phyloP scores from a whole-genome alignment of 2,888 invertebrate species.

The Notodonta ziczac region DNA sequence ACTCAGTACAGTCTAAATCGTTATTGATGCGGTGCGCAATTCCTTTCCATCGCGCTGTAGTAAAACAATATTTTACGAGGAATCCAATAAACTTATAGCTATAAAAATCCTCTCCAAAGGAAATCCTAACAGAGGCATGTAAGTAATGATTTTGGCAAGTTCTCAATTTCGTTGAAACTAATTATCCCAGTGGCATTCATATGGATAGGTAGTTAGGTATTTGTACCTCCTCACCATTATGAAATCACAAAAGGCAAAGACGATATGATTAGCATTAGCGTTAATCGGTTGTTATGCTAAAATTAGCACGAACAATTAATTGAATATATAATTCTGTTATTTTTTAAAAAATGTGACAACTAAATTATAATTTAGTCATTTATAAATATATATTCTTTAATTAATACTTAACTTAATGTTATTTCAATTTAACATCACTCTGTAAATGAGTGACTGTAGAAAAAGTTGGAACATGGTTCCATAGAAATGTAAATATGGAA shows the following conservation, averaged over 20 bases:
- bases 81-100: conserved; percentile 10
- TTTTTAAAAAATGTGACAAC: too few species aligned
- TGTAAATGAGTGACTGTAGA: too few species aligned
- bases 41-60: background rate
- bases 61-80: conserved; percentile 2
- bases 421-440: too few species aligned
- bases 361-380: too few species aligned
- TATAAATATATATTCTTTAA: too few species aligned
- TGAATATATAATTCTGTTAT: background rate
- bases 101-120: conserved; percentile 7
- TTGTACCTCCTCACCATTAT: conserved; percentile 15
- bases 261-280: background rate
- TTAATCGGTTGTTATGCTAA: background rate
- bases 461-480: too few species aligned
- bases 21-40: background rate
- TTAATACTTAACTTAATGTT: too few species aligned
- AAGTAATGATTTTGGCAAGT: conserved; percentile 3
- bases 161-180: conserved; percentile 16
- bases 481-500: too few species aligned
- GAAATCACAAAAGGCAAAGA: conserved; percentile 10
- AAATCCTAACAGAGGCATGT: conserved; percentile 3
- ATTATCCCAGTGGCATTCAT: conserved; percentile 25
- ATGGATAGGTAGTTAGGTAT: conserved; percentile 10
- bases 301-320: background rate
- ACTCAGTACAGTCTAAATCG: background rate